Evolutionary conservation across 2,113 vertebrate species (phyloP), one percentile per base, ranked within the genome.

Genomic region (Colistium nudipinnis): DNA sequence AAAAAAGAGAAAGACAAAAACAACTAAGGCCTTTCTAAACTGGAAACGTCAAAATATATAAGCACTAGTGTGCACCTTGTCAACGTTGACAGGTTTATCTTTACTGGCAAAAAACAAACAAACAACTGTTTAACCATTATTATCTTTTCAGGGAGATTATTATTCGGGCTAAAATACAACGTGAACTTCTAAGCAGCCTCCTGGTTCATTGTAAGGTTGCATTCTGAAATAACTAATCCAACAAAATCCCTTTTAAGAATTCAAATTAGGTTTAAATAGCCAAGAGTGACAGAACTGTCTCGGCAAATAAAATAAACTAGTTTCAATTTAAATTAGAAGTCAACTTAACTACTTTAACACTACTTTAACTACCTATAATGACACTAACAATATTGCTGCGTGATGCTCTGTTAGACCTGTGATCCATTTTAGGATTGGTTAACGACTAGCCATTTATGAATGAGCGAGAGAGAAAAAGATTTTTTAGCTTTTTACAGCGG

Each of bases 371-470:
- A 22, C 24, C 33, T 65, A 28, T n/a, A 67, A 65, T 53, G 55
- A 44, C 33, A 33, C 7, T 4, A 33, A 12, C 28, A 43, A 64
- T 55, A 16, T 45, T 56, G 38, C 33, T 66, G 62, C 33, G 60
- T 62, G 51, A 30, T 44, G 64, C 30, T 47, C 14, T 24, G 38
- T 4, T 3, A 75, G 31, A 39, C 14, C 31, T 20, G 7, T 27
- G 28, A 24, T 33, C 12, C 14, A 24, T 38, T 71, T 73, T 13
- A 38, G 1, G 52, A 19, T 49, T 39, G 13, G 43, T 84, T 70
- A 33, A 54, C 25, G 2, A 70, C 65, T 4, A 28, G 41, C 16
- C 49, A 16, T 31, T 31, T 16, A 62, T 60, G 36, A 65, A 19
- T 14, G 16, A 28, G 19, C 1, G 2, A 41, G 36, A n/a, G n/a